Conservation (phyloP, 2,888 invertebrate species). For the Hypolimnas misippus region DNA sequence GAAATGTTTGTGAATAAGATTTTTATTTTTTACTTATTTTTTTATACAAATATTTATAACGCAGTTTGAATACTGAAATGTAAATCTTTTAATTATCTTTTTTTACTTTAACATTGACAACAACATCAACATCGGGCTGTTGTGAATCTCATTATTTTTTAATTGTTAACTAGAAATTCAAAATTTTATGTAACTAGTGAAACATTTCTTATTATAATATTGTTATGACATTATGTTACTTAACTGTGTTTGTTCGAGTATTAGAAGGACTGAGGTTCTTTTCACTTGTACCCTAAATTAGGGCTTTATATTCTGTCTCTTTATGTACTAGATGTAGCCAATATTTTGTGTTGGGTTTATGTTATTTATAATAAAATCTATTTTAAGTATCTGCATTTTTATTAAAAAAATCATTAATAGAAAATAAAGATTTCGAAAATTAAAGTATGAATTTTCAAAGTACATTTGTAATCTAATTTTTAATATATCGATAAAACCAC, state of each 20-base stretch:
- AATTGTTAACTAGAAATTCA: neutral
- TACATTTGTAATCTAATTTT: no score
- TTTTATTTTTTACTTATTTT: neutral
- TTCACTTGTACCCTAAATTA: constrained; percentile 83
- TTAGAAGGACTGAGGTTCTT: constrained; percentile 82
- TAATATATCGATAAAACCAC: no score
- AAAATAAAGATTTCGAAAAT: no score
- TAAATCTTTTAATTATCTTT: neutral
- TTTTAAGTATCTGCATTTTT: constrained; percentile 69
- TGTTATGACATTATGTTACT: constrained; percentile 45
- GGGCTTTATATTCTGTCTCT: constrained; percentile 79
- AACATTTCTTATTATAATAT: constrained; percentile 20
- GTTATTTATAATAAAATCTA: constrained; percentile 82
- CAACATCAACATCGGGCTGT: neutral
- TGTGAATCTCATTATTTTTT: constrained; percentile 1
- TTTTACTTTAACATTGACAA: constrained; percentile 2
- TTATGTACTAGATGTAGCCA: constrained; percentile 71
- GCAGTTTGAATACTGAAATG: neutral
- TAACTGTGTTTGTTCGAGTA: constrained; percentile 66
- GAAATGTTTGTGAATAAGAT: neutral
- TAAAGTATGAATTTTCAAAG: no score
- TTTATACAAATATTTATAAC: neutral
- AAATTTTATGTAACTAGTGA: constrained; percentile 6
- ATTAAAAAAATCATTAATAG: no score
- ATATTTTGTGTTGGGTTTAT: constrained; percentile 82